Evolutionary conservation across 2,888 invertebrate species (phyloP), one percentile per base, ranked within the genome.

Genomic region (Xestoiulus laeticollis): DNA sequence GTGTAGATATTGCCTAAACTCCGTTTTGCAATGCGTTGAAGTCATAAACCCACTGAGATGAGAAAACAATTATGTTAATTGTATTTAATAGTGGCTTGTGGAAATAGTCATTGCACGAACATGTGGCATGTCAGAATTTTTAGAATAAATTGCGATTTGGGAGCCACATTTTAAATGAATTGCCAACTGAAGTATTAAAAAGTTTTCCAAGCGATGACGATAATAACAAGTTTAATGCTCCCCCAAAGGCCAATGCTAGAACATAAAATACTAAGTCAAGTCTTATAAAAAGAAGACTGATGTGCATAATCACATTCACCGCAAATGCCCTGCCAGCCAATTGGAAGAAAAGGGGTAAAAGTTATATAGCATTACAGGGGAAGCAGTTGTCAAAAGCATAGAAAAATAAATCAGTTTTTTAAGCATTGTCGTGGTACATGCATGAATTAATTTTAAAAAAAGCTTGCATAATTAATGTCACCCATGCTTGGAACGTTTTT

Each of bases 191-290:
- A 78, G 78, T 30, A 30, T 30, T 78, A 78, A 78, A 68, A 30
- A 14, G 22, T 78, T 78, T 78, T 78, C 30, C 78, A 1, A 78
- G 78, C 78, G 26, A 26, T 78, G 78, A 78, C 78, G 78, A 30
- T 78, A 78, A 78, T 78, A 78, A 78, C 78, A 78, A 78, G 78
- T 78, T 78, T 26, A 78, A 78, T 78, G 78, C 78, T 38, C 78
- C 78, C 78, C 48, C 78, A 78, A 78, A 78, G 14, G 78, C 30
- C 78, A 78, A 16, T 30, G 30, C 12, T 30, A 78, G 5, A 26
- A n/a, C 59, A 68, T 78, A 78, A 78, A 78, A 78, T 30, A 0
- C 30, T 30, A 26, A 78, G 78, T 26, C 78, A 30, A n/a, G 78
- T 30, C 78, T 78, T 78, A 30, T 78, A 78, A 78, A 68, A 78